Evolutionary conservation across 2,113 vertebrate genomes (phyloP).

Genomic region (Cyprinodon variegatus): DNA sequence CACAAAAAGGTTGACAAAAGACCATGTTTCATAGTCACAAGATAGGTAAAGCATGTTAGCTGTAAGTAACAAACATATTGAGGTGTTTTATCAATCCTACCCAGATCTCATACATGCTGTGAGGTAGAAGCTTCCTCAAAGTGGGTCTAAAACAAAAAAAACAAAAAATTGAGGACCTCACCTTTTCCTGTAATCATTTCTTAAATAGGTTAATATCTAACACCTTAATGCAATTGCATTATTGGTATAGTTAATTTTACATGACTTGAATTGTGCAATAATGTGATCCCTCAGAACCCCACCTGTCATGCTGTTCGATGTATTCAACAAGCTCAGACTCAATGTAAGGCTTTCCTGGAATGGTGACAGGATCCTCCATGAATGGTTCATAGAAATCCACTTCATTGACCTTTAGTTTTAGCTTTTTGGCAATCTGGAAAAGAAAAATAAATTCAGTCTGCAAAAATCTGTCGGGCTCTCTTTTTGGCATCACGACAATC

Average conservation of each 20-base stretch:
- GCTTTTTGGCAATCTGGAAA: conserved; percentile 87
- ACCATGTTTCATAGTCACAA: not conserved
- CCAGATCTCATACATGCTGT: conserved; percentile 95
- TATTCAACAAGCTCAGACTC: conserved; percentile 87
- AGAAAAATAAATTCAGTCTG: not conserved
- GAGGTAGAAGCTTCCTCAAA: conserved; percentile 88
- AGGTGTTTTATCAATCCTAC: conserved; percentile 72
- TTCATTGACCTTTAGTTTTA: conserved; percentile 89
- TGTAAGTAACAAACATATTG: not conserved
- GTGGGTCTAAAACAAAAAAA: conserved; percentile 81
- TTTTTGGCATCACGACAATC: too few relatives aligned
- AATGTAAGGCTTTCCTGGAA: conserved; percentile 88
- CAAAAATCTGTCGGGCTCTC: not conserved
- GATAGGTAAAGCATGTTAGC: not conserved
- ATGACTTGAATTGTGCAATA: not conserved
- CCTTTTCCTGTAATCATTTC: not conserved
- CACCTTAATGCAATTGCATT: not conserved
- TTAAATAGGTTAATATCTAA: not conserved
- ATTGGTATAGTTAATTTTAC: not conserved
- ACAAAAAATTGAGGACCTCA: not conserved
- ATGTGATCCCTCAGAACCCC: not conserved
- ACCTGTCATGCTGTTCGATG: conserved; percentile 88
- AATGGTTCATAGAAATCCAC: conserved; percentile 93
- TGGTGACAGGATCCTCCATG: conserved; percentile 84
- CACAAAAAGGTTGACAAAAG: not conserved